Evolutionary conservation across 2,888 invertebrate species (phyloP).

Genomic region (Meliscaeva auricollis): DNA sequence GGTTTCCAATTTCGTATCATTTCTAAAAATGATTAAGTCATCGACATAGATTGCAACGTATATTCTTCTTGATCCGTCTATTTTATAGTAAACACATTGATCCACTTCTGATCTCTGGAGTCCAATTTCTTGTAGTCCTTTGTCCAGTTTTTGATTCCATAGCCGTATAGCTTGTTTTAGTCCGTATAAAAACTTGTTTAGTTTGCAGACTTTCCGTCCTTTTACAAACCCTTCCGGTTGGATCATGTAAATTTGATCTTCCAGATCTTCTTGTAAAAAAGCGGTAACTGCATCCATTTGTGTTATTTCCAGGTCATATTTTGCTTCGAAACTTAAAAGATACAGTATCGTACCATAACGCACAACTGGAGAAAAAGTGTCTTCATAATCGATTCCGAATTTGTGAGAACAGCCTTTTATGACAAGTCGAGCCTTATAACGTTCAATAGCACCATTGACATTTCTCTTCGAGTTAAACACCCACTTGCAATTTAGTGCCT

Average conservation of each 20-base stretch:
- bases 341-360: background rate
- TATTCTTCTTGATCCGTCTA: no score
- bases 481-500: background rate
- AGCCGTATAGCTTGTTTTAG: background rate
- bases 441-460: background rate
- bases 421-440: no score
- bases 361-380: background rate
- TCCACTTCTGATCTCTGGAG: background rate
- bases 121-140: background rate
- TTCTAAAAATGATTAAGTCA: background rate
- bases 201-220: no score
- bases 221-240: no score
- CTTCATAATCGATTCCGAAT: background rate
- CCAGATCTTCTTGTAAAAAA: background rate
- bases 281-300: background rate
- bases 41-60: no score
- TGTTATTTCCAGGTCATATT: no score
- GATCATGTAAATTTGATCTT: no score
- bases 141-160: constrained; percentile 2
- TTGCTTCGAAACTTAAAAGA: background rate
- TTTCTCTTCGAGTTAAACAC: background rate
- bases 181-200: no score
- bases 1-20: background rate
- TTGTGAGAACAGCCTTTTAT: background rate
- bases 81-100: background rate